A percentile compares a stretch with the other conserved stretches of the same genome.
Evolutionary conservation across 2,888 invertebrate genomes (phyloP).

Genomic region (Rapana venosa): DNA sequence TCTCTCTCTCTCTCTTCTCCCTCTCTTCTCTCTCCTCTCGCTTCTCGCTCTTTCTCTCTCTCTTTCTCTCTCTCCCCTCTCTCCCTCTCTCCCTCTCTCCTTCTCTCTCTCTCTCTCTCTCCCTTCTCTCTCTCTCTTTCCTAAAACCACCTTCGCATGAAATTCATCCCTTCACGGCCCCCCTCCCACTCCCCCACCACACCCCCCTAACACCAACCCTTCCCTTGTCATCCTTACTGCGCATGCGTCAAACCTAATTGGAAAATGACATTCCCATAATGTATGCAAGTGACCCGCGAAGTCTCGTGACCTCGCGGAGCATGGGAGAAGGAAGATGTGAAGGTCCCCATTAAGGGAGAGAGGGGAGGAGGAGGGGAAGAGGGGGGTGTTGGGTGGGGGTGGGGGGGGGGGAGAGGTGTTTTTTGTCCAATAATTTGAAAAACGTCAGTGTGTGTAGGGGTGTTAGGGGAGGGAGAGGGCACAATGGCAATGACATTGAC

Average conservation of each 20-base stretch:
- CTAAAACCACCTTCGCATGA: conserved; percentile 28
- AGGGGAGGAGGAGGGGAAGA: too few species aligned
- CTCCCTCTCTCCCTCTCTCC: background rate
- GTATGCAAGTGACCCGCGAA: conserved; percentile 44
- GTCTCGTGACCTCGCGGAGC: conserved; percentile 36
- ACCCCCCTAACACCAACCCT: too few species aligned
- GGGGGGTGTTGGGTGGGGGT: too few species aligned
- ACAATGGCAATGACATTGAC: too few species aligned
- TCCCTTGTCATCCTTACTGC: conserved; percentile 2
- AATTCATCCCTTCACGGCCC: background rate
- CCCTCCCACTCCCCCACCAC: background rate
- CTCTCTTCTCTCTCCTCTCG: background rate
- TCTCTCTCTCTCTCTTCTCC: background rate
- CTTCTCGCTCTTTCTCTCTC: background rate
- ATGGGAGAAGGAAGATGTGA: conserved; percentile 33
- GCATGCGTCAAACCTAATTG: conserved; percentile 41
- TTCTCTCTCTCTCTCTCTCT: background rate
- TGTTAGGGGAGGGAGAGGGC: too few species aligned
- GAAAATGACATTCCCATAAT: conserved; percentile 46
- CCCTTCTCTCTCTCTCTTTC: background rate
- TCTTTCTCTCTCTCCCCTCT: background rate
- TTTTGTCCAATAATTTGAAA: too few species aligned
- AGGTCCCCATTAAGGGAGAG: conserved; percentile 21
- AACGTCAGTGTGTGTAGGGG: too few species aligned
- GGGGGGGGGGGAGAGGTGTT: too few species aligned